A percentile compares a stretch with the other conserved stretches of the same genome.
Evolutionary conservation across 2,888 invertebrate genomes (phyloP).

Genomic region (Lasioglossum figueresi): DNA sequence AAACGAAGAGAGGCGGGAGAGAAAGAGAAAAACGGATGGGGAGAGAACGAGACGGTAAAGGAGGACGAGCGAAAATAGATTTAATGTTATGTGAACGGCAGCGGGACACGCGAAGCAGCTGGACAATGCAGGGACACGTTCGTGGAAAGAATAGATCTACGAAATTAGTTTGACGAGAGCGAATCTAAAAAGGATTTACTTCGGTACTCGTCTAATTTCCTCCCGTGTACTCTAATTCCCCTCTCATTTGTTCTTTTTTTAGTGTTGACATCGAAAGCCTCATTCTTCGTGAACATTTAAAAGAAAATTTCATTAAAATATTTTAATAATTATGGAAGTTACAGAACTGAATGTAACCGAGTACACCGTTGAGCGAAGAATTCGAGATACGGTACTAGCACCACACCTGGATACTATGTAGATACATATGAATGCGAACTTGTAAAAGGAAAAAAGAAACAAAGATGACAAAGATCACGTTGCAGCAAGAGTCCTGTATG

Average conservation of each 20-base stretch:
- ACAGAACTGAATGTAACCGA: neutral
- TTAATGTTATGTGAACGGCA: constrained; percentile 40
- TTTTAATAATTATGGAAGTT: neutral
- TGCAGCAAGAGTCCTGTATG: neutral
- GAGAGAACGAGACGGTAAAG: constrained; percentile 37
- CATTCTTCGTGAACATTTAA: neutral
- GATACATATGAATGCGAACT: neutral
- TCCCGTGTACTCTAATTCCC: neutral
- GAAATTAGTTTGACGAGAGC: neutral
- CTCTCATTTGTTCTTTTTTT: neutral
- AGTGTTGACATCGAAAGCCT: neutral
- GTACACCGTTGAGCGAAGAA: neutral
- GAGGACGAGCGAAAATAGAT: constrained; percentile 63
- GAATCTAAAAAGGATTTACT: neutral
- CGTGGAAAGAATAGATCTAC: neutral
- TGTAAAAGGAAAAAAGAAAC: neutral
- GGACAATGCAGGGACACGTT: neutral
- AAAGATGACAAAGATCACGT: neutral
- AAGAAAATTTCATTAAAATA: neutral
- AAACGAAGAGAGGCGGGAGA: neutral
- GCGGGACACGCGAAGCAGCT: constrained; percentile 22
- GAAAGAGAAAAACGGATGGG: neutral
- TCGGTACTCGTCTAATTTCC: neutral
- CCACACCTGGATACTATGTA: neutral
- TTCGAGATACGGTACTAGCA: neutral